A percentile compares a stretch with the other conserved stretches of the same genome.
phyloP scores from a whole-genome alignment of 2,797 vertebrate genomes.

The Urophycis tenuis region DNA sequence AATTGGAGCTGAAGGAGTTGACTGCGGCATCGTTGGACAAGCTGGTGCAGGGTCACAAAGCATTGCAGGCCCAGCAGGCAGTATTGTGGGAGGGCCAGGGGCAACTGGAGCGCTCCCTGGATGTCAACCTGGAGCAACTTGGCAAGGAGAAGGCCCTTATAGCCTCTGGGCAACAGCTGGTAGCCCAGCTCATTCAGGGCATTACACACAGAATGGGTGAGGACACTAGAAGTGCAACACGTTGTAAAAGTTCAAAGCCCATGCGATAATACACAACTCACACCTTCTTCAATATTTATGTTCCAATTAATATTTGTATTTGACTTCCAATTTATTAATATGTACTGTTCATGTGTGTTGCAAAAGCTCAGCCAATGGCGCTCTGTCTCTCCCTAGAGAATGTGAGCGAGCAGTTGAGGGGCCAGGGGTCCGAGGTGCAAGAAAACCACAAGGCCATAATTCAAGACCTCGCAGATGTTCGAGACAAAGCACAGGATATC shows the following conservation, averaged over 20 bases:
- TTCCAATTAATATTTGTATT: background rate
- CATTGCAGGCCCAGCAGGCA: conserved; percentile 66
- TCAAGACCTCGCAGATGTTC: conserved; percentile 57
- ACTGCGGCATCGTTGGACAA: conserved; percentile 72
- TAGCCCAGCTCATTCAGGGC: conserved; percentile 70
- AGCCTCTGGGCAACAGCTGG: conserved; percentile 64
- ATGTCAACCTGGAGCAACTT: conserved; percentile 63
- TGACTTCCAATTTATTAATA: background rate
- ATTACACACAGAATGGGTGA: conserved; percentile 69
- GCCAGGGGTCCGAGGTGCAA: conserved; percentile 62
- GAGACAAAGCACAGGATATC: conserved; percentile 73
- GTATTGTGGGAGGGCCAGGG: conserved; percentile 59
- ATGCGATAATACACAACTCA: background rate
- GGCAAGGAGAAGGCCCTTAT: conserved; percentile 72
- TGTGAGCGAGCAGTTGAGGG: conserved; percentile 57
- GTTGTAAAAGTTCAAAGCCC: background rate
- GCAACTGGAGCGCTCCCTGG: conserved; percentile 64
- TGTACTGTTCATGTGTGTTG: background rate
- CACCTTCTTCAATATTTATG: background rate
- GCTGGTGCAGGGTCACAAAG: conserved; percentile 68
- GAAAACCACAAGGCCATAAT: conserved; percentile 63
- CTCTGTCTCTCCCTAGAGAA: conserved; percentile 58
- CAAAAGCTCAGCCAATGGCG: background rate
- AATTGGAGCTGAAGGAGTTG: conserved; percentile 71
- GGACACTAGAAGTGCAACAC: background rate